Base-by-base conservation (phyloP, 2,888 invertebrate species). In the Xestia rhomboidea region DNA sequence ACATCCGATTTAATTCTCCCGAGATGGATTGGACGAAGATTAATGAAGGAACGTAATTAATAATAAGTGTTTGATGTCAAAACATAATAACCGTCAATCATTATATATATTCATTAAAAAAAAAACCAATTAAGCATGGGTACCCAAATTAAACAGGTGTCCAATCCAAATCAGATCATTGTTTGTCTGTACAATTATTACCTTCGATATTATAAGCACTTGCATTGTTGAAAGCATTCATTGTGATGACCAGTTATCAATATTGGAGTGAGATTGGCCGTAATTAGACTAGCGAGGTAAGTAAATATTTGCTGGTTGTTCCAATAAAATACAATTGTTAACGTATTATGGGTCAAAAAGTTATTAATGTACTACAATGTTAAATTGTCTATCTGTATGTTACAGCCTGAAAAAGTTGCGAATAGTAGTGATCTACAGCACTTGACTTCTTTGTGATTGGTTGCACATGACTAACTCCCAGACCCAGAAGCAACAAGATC, bases 71-170 rank as follows among this genome's bases (percentile, higher is more conserved):
- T 68, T 49, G 51, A 69, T 57, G 11, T 34, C 69, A 72, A 18
- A 34, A 64, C 60, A 62, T 27, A 57, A 73, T 63, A 30, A 60
- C 15, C 7, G 54, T 41, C 76, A 67, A 67, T 66, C 71, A 62
- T 34, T 38, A 44, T n/a, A 34, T 2, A 57, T 21, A 68, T n/a
- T 41, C 38, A 21, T 51, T n/a, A 64, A 21, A 72, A 83, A 73
- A 80, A 57, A 51, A 13, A 44, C 51, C 68, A 77, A 77, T 82
- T 67, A 69, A 34, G 34, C 27, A 34, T 62, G 62, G 67, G 44
- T 63, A 64, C 41, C 68, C 51, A 44, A 76, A 75, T 78, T 66
- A 82, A 85, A 73, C 68, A 38, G 51, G 10, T 34, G 54, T 57
- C 21, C 5, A 41, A 41, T 15, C 62, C 7, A 30, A 78, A 64